Conservation (phyloP, 1,140 invertebrate species). For the Leptonema lineaticorne region DNA sequence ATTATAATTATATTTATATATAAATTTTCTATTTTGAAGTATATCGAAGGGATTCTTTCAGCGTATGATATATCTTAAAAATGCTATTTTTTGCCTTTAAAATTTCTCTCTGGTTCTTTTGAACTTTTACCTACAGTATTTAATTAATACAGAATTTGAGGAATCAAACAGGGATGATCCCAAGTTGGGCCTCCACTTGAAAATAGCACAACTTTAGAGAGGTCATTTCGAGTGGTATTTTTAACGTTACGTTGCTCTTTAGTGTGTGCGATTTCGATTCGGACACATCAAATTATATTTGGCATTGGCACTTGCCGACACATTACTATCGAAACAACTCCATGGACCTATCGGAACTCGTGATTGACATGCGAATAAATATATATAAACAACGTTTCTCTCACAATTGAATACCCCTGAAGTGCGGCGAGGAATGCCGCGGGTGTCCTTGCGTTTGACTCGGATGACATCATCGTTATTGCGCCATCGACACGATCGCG, state of each 20-base stretch:
- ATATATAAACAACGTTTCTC: no score
- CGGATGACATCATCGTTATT: conserved; percentile 26
- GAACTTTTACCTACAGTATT: no score
- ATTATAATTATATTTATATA: no score
- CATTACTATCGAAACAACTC: not conserved
- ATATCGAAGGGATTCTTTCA: no score
- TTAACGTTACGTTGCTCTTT: not conserved
- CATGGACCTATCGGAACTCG: no score
- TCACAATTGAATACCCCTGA: not conserved
- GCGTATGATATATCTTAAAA: no score
- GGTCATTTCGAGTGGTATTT: not conserved
- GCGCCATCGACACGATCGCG: conserved; percentile 12
- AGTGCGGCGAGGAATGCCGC: conserved; percentile 23
- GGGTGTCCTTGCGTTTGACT: conserved; percentile 19
- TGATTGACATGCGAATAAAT: no score
- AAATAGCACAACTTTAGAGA: not conserved
- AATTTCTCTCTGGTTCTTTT: no score
- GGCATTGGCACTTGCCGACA: conserved; percentile 7
- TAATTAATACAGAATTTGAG: no score
- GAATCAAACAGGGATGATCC: no score
- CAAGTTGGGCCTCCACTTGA: conserved; percentile 10
- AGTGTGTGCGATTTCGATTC: conserved; percentile 1
- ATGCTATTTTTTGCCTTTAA: no score
- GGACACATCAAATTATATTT: conserved; percentile 15
- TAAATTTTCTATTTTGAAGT: no score